phyloP scores from a whole-genome alignment of 2,888 invertebrate genomes.

The Cantharis flavilabris region DNA sequence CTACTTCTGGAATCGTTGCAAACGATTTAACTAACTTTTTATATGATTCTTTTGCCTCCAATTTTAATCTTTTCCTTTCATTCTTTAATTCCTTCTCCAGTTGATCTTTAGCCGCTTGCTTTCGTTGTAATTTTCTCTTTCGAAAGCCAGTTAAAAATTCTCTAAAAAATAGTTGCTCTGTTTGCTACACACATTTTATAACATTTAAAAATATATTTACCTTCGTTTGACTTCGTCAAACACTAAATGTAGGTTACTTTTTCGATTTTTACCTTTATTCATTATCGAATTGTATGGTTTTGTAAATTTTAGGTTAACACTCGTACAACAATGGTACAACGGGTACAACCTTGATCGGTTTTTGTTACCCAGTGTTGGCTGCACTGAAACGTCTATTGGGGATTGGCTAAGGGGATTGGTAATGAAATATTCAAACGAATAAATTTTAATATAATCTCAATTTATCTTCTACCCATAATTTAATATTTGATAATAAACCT shows the following conservation, averaged over 20 bases:
- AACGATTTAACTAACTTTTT: slow-evolving; percentile 75
- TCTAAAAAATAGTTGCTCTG: slow-evolving; percentile 56
- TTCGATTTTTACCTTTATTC: slow-evolving; percentile 51
- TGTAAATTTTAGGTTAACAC: not conserved
- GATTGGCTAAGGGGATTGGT: not conserved
- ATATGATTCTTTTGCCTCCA: slow-evolving; percentile 73
- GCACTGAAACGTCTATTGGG: not conserved
- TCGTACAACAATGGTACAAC: no score
- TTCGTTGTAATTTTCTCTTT: slow-evolving; percentile 77
- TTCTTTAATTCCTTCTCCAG: slow-evolving; percentile 73
- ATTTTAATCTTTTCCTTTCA: slow-evolving; percentile 75
- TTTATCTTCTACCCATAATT: not conserved
- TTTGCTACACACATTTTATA: not conserved
- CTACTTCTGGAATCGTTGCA: slow-evolving; percentile 71
- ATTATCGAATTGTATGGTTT: not conserved
- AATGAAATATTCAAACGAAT: not conserved
- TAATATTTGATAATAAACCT: not conserved
- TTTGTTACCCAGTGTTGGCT: not conserved
- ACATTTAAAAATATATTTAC: slow-evolving; percentile 50
- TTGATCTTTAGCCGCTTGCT: slow-evolving; percentile 75
- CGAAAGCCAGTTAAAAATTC: slow-evolving; percentile 82
- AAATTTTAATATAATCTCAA: not conserved
- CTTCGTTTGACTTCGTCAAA: slow-evolving; percentile 65
- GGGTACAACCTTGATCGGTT: not conserved
- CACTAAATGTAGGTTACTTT: slow-evolving; percentile 59